Conservation (phyloP, 2,797 vertebrate genomes). For the Hafferia zeledoni region DNA sequence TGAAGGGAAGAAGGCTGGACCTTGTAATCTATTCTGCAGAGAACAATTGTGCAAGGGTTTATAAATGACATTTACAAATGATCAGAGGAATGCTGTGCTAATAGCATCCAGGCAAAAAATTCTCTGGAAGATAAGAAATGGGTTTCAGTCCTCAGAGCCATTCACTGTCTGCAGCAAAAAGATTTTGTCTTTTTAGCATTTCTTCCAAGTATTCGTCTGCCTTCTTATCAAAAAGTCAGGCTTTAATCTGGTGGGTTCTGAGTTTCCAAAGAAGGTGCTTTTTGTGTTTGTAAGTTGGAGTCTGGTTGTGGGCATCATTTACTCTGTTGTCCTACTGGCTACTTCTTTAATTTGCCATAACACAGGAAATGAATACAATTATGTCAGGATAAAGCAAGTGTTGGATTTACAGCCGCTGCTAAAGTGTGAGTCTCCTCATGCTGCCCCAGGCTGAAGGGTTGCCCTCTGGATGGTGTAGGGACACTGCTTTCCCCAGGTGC, state of each 20-base stretch:
- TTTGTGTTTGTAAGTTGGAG: neutral
- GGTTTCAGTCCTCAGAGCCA: neutral
- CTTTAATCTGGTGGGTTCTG: neutral
- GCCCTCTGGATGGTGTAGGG: neutral
- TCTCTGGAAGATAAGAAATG: constrained; percentile 3
- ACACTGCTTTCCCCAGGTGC: neutral
- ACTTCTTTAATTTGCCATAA: neutral
- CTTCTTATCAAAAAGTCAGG: neutral
- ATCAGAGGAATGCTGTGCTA: constrained; percentile 26
- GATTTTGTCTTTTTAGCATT: constrained; percentile 37
- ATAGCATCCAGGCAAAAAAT: constrained; percentile 29
- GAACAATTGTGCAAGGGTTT: neutral
- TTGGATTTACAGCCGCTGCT: neutral
- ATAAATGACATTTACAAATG: constrained; percentile 36
- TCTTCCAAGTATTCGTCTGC: neutral
- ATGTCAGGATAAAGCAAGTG: neutral
- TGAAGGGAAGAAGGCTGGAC: neutral
- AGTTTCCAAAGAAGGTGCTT: neutral
- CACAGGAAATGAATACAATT: neutral
- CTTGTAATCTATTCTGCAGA: neutral
- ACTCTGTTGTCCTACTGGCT: neutral
- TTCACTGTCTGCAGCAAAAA: neutral
- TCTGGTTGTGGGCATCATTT: neutral
- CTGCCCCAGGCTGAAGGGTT: neutral
- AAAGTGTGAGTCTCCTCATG: fast-evolving